Conservation (phyloP, 2,113 vertebrate genomes). For the Psittacula cyanocephala region DNA sequence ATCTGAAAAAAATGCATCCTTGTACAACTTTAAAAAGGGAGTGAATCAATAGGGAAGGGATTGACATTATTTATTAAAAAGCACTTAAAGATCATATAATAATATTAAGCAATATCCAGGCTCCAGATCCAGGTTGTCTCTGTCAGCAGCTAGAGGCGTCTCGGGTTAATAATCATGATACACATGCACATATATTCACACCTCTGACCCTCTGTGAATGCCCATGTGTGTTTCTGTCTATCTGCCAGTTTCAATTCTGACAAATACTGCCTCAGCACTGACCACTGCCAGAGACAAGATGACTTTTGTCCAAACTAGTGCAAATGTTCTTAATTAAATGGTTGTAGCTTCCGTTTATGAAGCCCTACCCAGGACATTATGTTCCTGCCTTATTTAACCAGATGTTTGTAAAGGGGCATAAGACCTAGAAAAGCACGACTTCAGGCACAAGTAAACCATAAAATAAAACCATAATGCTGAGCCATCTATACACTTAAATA, state of each 20-base stretch:
- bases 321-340: background rate
- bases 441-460: background rate
- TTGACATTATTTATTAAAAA: background rate
- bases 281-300: background rate
- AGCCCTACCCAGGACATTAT: background rate
- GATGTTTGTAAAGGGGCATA: background rate
- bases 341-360: background rate
- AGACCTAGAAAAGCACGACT: background rate
- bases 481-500: background rate
- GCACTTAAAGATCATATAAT: background rate
- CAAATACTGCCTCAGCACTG: background rate
- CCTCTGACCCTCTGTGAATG: background rate
- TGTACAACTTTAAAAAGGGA: background rate
- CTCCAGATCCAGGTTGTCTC: background rate
- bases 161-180: background rate
- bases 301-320: background rate
- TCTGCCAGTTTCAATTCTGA: background rate
- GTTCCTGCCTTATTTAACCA: background rate
- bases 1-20: background rate
- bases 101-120: fast-evolving
- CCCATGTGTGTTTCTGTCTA: background rate
- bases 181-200: background rate
- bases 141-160: background rate
- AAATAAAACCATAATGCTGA: background rate
- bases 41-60: background rate